Percentiles rank a stretch among this genome's conserved stretches.
phyloP scores from a whole-genome alignment of 2,888 invertebrate genomes.

The Drosophila subsilvestris region DNA sequence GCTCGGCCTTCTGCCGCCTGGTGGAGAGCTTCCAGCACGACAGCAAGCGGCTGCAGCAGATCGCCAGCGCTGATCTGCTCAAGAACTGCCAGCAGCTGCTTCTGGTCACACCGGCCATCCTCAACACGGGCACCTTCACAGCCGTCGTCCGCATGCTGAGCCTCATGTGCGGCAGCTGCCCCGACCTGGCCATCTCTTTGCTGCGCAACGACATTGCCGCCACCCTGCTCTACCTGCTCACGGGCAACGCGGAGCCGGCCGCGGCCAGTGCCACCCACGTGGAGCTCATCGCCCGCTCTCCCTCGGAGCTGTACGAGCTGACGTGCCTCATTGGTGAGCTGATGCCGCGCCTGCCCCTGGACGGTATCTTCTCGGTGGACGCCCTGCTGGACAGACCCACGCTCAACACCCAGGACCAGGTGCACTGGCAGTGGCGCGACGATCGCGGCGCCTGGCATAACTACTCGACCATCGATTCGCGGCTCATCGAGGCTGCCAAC shows the following conservation, averaged over 20 bases:
- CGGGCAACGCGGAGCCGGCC: conserved; percentile 90
- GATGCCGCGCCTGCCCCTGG: conserved; percentile 97
- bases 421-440: conserved; percentile 99
- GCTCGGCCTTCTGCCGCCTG: conserved; percentile 96
- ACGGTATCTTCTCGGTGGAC: conserved; percentile 98
- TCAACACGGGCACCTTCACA: conserved; percentile 97
- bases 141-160: conserved; percentile 98
- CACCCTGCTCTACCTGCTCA: conserved; percentile 96
- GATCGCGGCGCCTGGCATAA: conserved; percentile 97
- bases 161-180: conserved; percentile 97
- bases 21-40: conserved; percentile 98
- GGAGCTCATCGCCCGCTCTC: conserved; percentile 94
- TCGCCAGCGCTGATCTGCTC: conserved; percentile 93
- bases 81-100: conserved; percentile 96
- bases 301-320: conserved; percentile 98
- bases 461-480: conserved; percentile 96
- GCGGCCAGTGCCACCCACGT: conserved; percentile 85
- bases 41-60: conserved; percentile 94
- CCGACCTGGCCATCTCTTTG: conserved; percentile 95
- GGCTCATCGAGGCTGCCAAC: conserved; percentile 97
- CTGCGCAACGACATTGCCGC: conserved; percentile 98
- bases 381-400: conserved; percentile 91
- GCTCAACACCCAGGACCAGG: conserved; percentile 89
- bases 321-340: conserved; percentile 98
- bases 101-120: conserved; percentile 97